Evolutionary conservation across 1,140 invertebrate species (phyloP).

Genomic region (Babylonia areolata): DNA sequence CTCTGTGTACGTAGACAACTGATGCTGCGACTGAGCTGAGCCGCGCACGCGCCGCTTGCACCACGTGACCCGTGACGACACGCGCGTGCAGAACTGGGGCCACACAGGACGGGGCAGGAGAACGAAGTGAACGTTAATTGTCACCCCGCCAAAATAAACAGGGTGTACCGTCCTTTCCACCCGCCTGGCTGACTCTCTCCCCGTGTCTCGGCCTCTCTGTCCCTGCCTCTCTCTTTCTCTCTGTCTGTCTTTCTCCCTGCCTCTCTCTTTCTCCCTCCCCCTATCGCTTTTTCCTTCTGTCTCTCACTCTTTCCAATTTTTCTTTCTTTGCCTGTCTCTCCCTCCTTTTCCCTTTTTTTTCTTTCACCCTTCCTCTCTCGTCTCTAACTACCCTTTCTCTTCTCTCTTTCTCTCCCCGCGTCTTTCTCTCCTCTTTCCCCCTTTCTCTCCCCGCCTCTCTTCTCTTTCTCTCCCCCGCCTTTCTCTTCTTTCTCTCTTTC

Average conservation of each 20-base stretch:
- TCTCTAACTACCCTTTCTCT: no score
- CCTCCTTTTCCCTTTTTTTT: neutral
- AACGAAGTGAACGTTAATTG: neutral
- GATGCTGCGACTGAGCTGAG: neutral
- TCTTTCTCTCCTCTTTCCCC: no score
- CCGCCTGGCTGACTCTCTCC: no score
- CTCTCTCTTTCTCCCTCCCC: neutral
- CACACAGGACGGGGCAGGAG: conserved; percentile 16
- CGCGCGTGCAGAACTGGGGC: conserved; percentile 24
- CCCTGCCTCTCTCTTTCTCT: neutral
- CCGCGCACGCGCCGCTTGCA: conserved; percentile 24
- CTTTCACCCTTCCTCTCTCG: no score
- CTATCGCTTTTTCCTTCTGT: neutral
- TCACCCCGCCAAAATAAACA: neutral
- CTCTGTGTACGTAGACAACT: no score
- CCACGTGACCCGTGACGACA: conserved; percentile 37
- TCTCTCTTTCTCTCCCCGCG: no score
- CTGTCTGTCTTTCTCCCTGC: no score
- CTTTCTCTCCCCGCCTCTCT: no score
- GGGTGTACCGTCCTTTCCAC: neutral
- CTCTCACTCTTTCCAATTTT: neutral
- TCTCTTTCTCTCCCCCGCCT: neutral
- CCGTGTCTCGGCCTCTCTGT: no score
- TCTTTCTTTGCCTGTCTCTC: no score
- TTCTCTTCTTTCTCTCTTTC: neutral